Conservation (phyloP, 2,797 vertebrate species). For the Sebastes oblongus region DNA sequence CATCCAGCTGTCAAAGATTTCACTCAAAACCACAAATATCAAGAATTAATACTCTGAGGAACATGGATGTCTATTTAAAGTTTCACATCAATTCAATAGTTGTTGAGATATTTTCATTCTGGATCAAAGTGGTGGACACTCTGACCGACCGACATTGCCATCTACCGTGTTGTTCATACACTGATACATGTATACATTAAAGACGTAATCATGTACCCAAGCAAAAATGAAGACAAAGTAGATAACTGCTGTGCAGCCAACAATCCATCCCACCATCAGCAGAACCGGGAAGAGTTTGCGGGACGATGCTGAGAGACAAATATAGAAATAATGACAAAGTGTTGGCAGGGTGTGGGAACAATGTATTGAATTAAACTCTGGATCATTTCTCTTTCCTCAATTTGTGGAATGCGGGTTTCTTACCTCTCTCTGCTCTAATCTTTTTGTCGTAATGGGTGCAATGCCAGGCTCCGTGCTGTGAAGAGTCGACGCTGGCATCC, state of each 20-base stretch:
- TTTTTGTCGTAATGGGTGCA: slow-evolving; percentile 32
- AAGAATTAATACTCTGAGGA: background rate
- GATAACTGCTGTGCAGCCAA: slow-evolving; percentile 82
- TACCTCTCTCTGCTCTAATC: slow-evolving; percentile 50
- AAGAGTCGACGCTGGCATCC: slow-evolving; percentile 41
- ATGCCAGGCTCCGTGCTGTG: slow-evolving; percentile 32
- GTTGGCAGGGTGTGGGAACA: background rate
- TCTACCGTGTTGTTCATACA: background rate
- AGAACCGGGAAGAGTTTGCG: slow-evolving; percentile 78
- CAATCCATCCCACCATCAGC: slow-evolving; percentile 86
- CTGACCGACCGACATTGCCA: background rate
- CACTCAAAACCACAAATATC: background rate
- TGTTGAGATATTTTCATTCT: background rate
- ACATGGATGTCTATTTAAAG: background rate
- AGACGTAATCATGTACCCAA: slow-evolving; percentile 31
- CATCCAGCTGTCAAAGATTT: background rate
- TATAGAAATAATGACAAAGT: slow-evolving; percentile 20
- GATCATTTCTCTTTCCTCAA: background rate
- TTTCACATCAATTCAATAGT: background rate
- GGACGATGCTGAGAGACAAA: slow-evolving; percentile 46
- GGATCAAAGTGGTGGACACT: background rate
- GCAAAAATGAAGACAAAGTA: slow-evolving; percentile 85
- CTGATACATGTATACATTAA: background rate
- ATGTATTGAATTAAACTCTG: background rate
- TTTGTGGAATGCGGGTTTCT: slow-evolving; percentile 12